Percentiles rank a stretch among this genome's conserved stretches.
Evolutionary conservation across 2,797 vertebrate species (phyloP).

Genomic region (Tokudaia muenninki): DNA sequence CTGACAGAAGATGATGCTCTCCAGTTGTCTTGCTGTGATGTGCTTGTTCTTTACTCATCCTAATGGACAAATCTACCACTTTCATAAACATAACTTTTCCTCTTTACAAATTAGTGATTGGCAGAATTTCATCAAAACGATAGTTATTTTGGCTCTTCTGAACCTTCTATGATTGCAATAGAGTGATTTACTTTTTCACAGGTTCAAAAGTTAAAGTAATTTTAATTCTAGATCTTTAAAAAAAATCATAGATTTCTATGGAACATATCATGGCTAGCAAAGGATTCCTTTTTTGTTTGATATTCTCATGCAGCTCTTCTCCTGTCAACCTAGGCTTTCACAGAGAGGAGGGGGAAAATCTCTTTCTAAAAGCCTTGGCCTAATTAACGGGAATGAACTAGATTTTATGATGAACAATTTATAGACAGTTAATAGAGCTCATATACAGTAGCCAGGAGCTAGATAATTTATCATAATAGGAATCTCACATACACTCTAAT

Average conservation of each 20-base stretch:
- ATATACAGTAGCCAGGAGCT: slow-evolving; percentile 88
- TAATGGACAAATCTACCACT: slow-evolving; percentile 21
- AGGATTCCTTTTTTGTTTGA: slow-evolving; percentile 56
- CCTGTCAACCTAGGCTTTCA: slow-evolving; percentile 82
- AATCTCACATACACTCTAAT: slow-evolving; percentile 86
- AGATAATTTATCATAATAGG: slow-evolving; percentile 89
- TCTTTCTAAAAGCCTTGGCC: slow-evolving; percentile 85
- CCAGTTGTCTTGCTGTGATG: slow-evolving; percentile 70
- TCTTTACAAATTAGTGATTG: slow-evolving; percentile 55
- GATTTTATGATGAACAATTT: slow-evolving; percentile 89
- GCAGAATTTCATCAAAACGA: slow-evolving; percentile 54
- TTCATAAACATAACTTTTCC: background rate
- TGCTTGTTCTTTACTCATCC: slow-evolving; percentile 46
- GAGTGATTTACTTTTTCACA: slow-evolving; percentile 49
- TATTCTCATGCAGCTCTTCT: slow-evolving; percentile 74
- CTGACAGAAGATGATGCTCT: slow-evolving; percentile 59
- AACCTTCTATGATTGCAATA: slow-evolving; percentile 61
- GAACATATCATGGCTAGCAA: background rate
- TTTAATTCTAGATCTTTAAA: slow-evolving; percentile 70
- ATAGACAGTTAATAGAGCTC: slow-evolving; percentile 89
- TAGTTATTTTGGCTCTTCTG: slow-evolving; percentile 38
- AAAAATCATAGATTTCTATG: slow-evolving; percentile 63
- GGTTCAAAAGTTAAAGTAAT: slow-evolving; percentile 66
- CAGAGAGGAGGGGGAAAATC: slow-evolving; percentile 80
- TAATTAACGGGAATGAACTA: slow-evolving; percentile 90